Base-by-base conservation (phyloP, 2,888 invertebrate species). In the Cephus rjabovi region DNA sequence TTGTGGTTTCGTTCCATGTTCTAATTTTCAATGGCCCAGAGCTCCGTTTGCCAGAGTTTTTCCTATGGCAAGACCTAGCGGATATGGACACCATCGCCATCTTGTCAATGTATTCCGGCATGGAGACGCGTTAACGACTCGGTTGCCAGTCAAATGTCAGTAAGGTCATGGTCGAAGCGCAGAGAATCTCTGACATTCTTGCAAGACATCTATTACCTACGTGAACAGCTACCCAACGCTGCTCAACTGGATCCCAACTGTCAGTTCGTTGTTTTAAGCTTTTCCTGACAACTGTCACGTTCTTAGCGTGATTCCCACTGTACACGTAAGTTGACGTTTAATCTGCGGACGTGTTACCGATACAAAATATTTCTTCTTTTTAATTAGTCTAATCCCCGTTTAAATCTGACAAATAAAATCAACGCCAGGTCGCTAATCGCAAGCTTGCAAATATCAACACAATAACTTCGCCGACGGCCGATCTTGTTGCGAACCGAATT, bases 151-250 rank as follows among this genome's bases (percentile, higher is more conserved):
- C 56, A 85, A 83, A 83, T 84, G 85, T 83, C 83, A 83, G 80
- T 80, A 85, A 82, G 83, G 84, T 85, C 84, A 85, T 34, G 83
- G 83, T 81, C 84, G 79, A 81, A 77, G 78, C 81, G 37, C 77
- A 78, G 81, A 73, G 77, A 79, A 78, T 80, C 81, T 74, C 34
- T 71, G 11, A 34, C 31, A 71, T 71, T 71, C 71, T 71, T 34
- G 71, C 71, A 34, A 33, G 12, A 31, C 34, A 34, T 31, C 31
- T 71, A 71, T 71, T 71, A 31, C 33, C 71, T 56, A 56, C 23
- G 9, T 56, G 23, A 56, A 56, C 23, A 56, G 56, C 23, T 23
- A 56, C 23, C 6, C 37, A 37, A 56, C 2, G 56, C 56, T 23
- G 23, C 56, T 56, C 56, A 23, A 56, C 56, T 56, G 56, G 56